These are phyloP conservation scores for Aviceda subcristata DNA, from an alignment of 2,113 vertebrate species.

Conservation along the genomic window DNA sequence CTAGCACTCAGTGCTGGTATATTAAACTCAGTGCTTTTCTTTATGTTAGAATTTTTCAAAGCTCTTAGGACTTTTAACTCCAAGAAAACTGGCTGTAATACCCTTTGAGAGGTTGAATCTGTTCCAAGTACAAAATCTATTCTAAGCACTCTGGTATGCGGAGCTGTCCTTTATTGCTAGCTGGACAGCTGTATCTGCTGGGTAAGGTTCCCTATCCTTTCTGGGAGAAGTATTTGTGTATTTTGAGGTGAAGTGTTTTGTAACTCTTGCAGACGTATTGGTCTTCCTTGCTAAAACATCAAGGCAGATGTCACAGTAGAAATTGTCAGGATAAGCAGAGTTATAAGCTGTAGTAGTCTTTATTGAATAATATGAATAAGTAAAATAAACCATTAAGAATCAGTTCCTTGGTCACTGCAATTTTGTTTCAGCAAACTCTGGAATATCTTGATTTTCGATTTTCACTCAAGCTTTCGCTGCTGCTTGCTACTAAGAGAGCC, in stretches of 20 bases:
- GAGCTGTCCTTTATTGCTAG: not conserved
- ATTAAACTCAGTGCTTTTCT: not conserved
- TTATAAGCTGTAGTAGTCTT: not conserved
- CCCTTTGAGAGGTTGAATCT: not conserved
- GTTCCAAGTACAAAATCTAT: not conserved
- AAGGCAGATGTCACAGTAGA: not conserved
- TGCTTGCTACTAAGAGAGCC: not conserved
- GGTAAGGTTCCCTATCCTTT: not conserved
- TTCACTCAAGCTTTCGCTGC: not conserved
- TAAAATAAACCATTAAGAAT: not conserved
- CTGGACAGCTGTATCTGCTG: not conserved
- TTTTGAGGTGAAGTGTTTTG: not conserved
- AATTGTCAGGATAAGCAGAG: not conserved
- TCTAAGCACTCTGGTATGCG: not conserved
- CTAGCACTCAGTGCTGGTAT: not conserved
- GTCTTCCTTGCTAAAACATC: not conserved
- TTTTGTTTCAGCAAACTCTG: not conserved
- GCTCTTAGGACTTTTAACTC: not conserved
- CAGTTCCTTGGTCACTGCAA: not conserved
- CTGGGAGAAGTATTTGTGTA: not conserved
- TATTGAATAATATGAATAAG: not conserved
- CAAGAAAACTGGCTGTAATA: not conserved
- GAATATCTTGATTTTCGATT: not conserved
- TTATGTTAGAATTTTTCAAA: not conserved
- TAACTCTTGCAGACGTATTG: not conserved